Base-by-base conservation (phyloP, 1,140 invertebrate species). In the Anastrepha obliqua region DNA sequence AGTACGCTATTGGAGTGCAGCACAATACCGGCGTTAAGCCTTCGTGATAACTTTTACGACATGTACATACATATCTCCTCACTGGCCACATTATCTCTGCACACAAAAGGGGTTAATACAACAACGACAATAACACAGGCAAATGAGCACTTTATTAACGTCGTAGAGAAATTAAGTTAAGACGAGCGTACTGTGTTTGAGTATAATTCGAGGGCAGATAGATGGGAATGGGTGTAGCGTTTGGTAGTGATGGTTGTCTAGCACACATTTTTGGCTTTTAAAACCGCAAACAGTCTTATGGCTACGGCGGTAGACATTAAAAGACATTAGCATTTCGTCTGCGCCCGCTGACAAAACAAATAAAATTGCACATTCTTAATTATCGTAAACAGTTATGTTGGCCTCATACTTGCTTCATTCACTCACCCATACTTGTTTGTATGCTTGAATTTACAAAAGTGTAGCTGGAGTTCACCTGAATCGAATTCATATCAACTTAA, bases 121-220 rank as follows among this genome's bases (percentile, higher is more conserved):
- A 81, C 74, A 81, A 81, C 74, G 55, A 55, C 51, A 8, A 55
- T 11, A 8, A 55, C 51, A n/a, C 7, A 74, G 47, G 9, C 5
- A 74, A 74, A 74, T 74, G 74, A 81, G 47, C 74, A 81, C 74
- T 81, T 81, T 81, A 81, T 81, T 81, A 81, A 42, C 47, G 74
- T 81, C 60, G 74, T 17, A 81, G 7, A 9, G n/a, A 55, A 81
- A 51, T 7, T 17, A 81, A 81, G n/a, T 17, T 9, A 58, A 15
- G 47, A 55, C 60, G 74, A 17, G 3, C 4, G 6, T 42, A 42
- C 0, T 11, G 20, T 17, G 51, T 47, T 55, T 2, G 51, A 55
- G 51, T 55, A 9, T 67, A 67, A 67, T 74, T 74, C n/a, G 67
- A 44, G 51, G 51, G 51, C 51, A 55, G 3, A 44, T 47, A 6